phyloP scores from a whole-genome alignment of 2,113 vertebrate genomes.

The Hucho hucho region DNA sequence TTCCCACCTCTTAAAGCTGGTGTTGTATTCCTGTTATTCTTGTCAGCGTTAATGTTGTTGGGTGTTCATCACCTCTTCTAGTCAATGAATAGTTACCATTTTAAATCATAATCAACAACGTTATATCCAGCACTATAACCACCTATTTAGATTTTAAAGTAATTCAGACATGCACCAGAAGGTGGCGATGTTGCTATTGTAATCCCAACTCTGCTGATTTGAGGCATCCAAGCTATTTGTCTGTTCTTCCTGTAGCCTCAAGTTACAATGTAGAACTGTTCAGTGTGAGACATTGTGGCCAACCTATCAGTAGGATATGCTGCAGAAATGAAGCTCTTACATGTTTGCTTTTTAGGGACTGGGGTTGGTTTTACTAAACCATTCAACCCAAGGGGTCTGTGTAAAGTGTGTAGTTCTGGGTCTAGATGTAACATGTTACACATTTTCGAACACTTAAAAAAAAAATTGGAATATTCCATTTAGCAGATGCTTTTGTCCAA shows the following conservation, averaged over 20 bases:
- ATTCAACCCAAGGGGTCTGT: too few relatives aligned
- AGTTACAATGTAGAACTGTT: not conserved
- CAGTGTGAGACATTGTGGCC: not conserved
- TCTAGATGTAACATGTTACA: too few relatives aligned
- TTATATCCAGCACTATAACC: not conserved
- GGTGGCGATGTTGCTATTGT: constrained; percentile 39
- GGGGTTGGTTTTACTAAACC: not conserved
- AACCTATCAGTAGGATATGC: not conserved
- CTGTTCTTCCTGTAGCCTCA: too few relatives aligned
- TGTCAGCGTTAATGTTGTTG: not conserved
- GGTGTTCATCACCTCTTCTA: not conserved
- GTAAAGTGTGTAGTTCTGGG: too few relatives aligned
- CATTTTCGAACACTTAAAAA: too few relatives aligned
- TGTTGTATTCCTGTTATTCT: constrained; percentile 19
- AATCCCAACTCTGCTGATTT: constrained; percentile 7
- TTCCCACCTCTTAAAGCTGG: not conserved
- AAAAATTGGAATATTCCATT: too few relatives aligned
- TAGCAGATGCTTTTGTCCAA: too few relatives aligned
- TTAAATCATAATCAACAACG: not conserved
- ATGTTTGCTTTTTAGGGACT: not conserved
- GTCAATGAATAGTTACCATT: not conserved
- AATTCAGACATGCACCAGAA: constrained; percentile 25
- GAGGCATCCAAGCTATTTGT: too few relatives aligned
- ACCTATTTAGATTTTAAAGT: not conserved
- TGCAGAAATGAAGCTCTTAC: not conserved